Evolutionary conservation across 2,797 vertebrate species (phyloP).

Genomic region (Falco cherrug): DNA sequence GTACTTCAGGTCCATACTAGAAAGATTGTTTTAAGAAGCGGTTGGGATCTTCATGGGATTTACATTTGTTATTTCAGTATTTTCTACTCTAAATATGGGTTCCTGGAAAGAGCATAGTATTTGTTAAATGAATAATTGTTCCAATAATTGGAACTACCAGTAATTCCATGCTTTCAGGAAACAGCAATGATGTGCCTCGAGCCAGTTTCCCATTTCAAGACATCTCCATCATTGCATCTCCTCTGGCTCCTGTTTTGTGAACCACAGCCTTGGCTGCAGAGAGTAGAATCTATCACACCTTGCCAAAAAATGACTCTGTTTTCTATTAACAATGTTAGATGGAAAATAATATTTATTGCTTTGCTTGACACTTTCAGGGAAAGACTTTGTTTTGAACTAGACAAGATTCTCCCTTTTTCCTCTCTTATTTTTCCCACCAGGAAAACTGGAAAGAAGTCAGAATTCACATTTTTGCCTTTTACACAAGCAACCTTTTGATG

Average conservation of each 20-base stretch:
- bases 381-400: not conserved
- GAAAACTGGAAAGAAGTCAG: not conserved
- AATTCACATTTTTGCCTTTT: not conserved
- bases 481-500: not conserved
- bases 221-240: not conserved
- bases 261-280: not conserved
- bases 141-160: not conserved
- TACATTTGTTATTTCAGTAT: not conserved
- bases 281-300: not conserved
- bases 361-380: not conserved
- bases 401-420: not conserved
- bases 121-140: not conserved
- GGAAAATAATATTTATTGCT: not conserved
- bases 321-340: not conserved
- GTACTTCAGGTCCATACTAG: not conserved
- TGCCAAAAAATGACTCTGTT: not conserved
- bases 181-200: not conserved
- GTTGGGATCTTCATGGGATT: not conserved
- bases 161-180: not conserved
- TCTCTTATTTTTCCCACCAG: not conserved
- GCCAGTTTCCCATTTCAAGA: not conserved
- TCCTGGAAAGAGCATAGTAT: not conserved
- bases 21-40: not conserved
- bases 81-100: not conserved
- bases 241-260: not conserved